Percentiles rank a stretch among this genome's conserved stretches.
phyloP scores from a whole-genome alignment of 1,140 invertebrate genomes.

The Diabrotica undecimpunctata region DNA sequence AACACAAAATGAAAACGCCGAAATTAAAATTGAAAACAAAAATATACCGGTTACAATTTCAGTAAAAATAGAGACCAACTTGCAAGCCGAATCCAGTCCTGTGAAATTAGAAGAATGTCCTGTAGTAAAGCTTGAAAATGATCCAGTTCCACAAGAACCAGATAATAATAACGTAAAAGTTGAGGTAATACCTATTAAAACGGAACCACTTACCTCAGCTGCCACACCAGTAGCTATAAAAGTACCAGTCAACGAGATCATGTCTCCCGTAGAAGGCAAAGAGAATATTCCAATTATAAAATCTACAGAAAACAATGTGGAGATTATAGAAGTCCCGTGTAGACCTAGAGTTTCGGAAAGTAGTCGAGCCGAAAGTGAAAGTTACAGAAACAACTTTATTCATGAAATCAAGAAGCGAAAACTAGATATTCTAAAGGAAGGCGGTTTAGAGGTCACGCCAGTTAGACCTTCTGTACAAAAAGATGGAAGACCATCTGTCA shows the following conservation, averaged over 20 bases:
- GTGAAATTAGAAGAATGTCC: slow-evolving; percentile 9
- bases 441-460: slow-evolving; percentile 68
- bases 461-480: slow-evolving; percentile 49
- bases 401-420: slow-evolving; percentile 62
- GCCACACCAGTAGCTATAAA: slow-evolving; percentile 28
- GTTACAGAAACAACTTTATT: slow-evolving; percentile 23
- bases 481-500: slow-evolving; percentile 43
- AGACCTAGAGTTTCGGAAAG: slow-evolving; percentile 60
- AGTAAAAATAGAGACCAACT: slow-evolving; percentile 24
- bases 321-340: slow-evolving; percentile 48
- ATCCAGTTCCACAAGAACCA: slow-evolving; percentile 21
- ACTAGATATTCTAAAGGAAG: slow-evolving; percentile 67
- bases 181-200: slow-evolving; percentile 24
- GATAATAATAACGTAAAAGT: slow-evolving; percentile 22
- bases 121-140: slow-evolving; percentile 15
- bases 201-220: slow-evolving; percentile 34
- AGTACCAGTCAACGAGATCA: slow-evolving; percentile 42
- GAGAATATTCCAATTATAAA: slow-evolving; percentile 53
- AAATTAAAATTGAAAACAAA: background rate
- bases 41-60: slow-evolving; percentile 11
- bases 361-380: slow-evolving; percentile 52
- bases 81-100: slow-evolving; percentile 4
- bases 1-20: background rate
- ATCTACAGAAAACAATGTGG: slow-evolving; percentile 17
- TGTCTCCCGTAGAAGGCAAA: slow-evolving; percentile 52